Conservation (phyloP, 2,797 vertebrate species). For the Myotis findleyi region DNA sequence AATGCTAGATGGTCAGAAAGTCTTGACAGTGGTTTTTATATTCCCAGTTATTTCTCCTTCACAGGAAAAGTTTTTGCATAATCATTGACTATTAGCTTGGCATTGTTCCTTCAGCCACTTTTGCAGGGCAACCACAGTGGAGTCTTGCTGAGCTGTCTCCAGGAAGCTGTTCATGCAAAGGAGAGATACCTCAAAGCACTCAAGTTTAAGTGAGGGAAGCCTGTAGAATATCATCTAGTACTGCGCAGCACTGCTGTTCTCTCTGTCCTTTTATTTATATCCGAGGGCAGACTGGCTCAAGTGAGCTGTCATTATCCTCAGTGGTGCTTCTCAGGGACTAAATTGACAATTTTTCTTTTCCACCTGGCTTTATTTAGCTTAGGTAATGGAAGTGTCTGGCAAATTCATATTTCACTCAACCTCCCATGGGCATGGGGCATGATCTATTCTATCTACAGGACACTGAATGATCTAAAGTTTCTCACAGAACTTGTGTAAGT, state of each 20-base stretch:
- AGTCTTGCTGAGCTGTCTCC: neutral
- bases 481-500: neutral
- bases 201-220: neutral
- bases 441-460: neutral
- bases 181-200: neutral
- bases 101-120: neutral
- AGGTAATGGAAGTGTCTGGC: neutral
- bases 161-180: neutral
- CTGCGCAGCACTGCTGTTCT: neutral
- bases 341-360: slow-evolving; percentile 5
- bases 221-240: neutral
- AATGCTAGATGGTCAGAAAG: neutral
- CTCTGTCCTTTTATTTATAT: neutral
- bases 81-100: neutral
- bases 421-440: neutral
- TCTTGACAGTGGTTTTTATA: neutral
- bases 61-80: neutral
- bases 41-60: neutral
- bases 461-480: neutral
- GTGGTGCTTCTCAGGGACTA: neutral
- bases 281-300: neutral
- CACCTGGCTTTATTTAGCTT: neutral
- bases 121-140: neutral
- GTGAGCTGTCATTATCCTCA: neutral
- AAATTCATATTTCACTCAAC: neutral